Conservation (phyloP, 2,888 invertebrate genomes). For the Pediacus dermestoides region DNA sequence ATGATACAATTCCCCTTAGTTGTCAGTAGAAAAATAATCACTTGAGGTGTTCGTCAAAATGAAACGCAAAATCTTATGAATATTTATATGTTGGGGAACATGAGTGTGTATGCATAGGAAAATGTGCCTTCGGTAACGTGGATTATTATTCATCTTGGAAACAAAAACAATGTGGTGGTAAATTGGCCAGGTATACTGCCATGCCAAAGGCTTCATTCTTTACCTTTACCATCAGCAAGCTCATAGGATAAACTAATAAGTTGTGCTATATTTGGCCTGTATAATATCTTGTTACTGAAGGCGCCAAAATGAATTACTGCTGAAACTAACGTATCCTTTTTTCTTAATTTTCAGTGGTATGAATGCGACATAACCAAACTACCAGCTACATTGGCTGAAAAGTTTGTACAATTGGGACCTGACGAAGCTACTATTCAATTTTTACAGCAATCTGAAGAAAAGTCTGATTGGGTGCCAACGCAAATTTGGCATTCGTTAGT, state of each 20-base stretch:
- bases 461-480: conserved; percentile 80
- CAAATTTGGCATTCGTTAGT: conserved; percentile 89
- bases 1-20: conserved; percentile 37
- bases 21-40: conserved; percentile 44
- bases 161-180: too few relatives aligned
- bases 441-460: conserved; percentile 69
- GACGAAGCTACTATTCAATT: conserved; percentile 75
- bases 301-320: too few relatives aligned
- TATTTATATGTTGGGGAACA: conserved; percentile 46
- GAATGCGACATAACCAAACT: conserved; percentile 57
- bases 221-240: too few relatives aligned
- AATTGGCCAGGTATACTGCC: too few relatives aligned
- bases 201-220: too few relatives aligned
- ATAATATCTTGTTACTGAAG: too few relatives aligned
- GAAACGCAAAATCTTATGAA: conserved; percentile 42
- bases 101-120: conserved; percentile 41
- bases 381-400: conserved; percentile 54
- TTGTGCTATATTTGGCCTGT: too few relatives aligned
- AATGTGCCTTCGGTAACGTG: conserved; percentile 45
- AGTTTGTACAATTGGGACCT: conserved; percentile 63
- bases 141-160: conserved; percentile 45
- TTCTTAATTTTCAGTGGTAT: conserved; percentile 65
- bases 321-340: too few relatives aligned
- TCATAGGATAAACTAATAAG: too few relatives aligned
- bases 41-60: conserved; percentile 45